Evolutionary conservation across 2,113 vertebrate genomes (phyloP).

Genomic region (Leuciscus idus): DNA sequence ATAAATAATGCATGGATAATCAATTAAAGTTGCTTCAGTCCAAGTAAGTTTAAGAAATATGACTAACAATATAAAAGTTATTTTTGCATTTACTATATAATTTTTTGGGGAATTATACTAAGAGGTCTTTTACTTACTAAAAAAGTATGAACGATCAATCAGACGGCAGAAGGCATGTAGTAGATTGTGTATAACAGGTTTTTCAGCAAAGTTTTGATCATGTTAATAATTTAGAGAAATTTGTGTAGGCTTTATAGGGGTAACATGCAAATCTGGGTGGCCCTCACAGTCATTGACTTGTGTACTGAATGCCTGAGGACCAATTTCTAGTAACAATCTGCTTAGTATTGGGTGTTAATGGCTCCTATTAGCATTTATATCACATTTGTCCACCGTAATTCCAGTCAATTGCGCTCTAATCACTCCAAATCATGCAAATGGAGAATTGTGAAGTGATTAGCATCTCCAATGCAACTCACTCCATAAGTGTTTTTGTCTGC

Average conservation of each 20-base stretch:
- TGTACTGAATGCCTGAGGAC: conserved; percentile 15
- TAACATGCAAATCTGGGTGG: not conserved
- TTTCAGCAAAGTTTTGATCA: not conserved
- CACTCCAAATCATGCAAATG: conserved; percentile 36
- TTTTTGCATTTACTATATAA: not conserved
- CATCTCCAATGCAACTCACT: conserved; percentile 22
- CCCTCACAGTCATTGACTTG: not conserved
- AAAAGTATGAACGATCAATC: no score
- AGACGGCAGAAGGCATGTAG: not conserved
- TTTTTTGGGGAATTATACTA: no score
- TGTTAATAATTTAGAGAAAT: not conserved
- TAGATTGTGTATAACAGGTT: not conserved
- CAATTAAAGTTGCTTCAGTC: not conserved
- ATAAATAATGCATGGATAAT: not conserved
- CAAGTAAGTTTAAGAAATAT: not conserved
- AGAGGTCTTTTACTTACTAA: no score
- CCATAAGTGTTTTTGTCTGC: not conserved
- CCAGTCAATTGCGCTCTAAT: conserved; percentile 35
- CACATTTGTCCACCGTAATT: conserved; percentile 32
- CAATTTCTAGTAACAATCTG: conserved; percentile 35
- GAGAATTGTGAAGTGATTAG: conserved; percentile 36
- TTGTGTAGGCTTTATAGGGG: not conserved
- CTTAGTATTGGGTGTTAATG: conserved; percentile 8
- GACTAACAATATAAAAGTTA: not conserved
- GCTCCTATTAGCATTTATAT: conserved; percentile 33